These are phyloP conservation scores for Sus cebifrons DNA, from an alignment of 2,797 vertebrate species.

Conservation along the genomic window DNA sequence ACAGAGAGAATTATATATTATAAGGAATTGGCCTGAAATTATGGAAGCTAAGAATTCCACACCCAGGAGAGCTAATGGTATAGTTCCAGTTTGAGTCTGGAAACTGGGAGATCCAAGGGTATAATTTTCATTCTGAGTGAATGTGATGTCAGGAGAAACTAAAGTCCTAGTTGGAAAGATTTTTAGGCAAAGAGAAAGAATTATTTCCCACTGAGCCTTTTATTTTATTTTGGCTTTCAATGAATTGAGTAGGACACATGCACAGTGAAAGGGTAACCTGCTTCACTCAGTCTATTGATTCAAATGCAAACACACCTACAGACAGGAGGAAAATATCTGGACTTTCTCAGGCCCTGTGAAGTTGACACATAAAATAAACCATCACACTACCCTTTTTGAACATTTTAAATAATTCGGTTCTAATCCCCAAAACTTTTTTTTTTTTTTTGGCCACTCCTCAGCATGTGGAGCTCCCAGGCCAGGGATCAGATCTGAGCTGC, in stretches of 20 bases:
- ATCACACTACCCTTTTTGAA: not conserved
- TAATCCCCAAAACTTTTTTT: not conserved
- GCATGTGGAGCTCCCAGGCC: too few species aligned
- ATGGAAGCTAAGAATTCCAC: not conserved
- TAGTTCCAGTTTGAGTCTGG: not conserved
- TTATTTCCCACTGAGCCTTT: not conserved
- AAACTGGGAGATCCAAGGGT: not conserved
- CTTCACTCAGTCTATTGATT: not conserved
- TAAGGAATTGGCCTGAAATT: not conserved
- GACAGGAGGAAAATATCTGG: not conserved
- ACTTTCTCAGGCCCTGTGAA: not conserved
- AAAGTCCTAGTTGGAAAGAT: not conserved
- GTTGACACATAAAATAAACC: not conserved
- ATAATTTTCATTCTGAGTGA: not conserved
- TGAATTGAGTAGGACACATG: not conserved
- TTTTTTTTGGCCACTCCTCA: too few species aligned
- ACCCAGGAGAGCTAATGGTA: not conserved
- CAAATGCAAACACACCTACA: not conserved
- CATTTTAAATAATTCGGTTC: not conserved
- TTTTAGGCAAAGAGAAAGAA: not conserved
- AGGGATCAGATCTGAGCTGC: too few species aligned
- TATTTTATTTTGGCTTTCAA: not conserved
- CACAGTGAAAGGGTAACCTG: not conserved
- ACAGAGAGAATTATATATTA: not conserved
- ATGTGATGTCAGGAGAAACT: not conserved